These are phyloP conservation scores for Oenanthe oenanthe DNA, from an alignment of 2,113 vertebrate species.

Conservation along the genomic window DNA sequence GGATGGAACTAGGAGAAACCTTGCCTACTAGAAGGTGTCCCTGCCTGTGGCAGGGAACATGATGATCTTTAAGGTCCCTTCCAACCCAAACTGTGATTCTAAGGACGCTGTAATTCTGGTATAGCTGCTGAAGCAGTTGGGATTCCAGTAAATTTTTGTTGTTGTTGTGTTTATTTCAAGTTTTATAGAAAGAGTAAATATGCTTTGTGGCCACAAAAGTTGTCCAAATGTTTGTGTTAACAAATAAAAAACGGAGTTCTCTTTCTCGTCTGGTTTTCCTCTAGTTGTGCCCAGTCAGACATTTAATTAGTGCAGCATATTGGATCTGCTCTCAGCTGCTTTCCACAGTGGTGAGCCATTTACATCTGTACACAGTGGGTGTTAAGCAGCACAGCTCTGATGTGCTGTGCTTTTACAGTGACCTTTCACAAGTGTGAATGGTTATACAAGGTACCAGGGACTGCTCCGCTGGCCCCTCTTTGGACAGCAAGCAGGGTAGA, in stretches of 20 bases:
- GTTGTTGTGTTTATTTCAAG: background rate
- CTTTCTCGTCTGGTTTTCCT: background rate
- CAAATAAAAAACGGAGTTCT: background rate
- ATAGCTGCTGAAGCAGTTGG: background rate
- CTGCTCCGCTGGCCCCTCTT: background rate
- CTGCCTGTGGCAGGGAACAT: background rate
- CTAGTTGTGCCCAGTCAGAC: background rate
- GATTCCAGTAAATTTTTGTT: background rate
- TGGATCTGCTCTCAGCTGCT: background rate
- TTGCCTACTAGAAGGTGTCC: background rate
- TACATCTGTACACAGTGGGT: slow-evolving; percentile 10
- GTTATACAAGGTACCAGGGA: background rate
- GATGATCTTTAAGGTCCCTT: background rate
- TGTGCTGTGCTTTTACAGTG: background rate
- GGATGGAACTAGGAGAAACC: background rate
- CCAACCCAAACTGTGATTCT: background rate
- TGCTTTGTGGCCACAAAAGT: background rate
- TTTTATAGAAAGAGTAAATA: background rate
- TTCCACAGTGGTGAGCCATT: background rate
- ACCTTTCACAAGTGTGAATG: background rate
- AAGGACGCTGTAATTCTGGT: background rate
- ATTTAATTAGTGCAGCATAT: background rate
- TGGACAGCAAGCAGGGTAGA: background rate
- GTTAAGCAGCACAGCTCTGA: background rate
- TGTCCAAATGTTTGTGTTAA: background rate